These are phyloP conservation scores for Castor canadensis DNA, from an alignment of 2,113 vertebrate species.

Conservation along the genomic window DNA sequence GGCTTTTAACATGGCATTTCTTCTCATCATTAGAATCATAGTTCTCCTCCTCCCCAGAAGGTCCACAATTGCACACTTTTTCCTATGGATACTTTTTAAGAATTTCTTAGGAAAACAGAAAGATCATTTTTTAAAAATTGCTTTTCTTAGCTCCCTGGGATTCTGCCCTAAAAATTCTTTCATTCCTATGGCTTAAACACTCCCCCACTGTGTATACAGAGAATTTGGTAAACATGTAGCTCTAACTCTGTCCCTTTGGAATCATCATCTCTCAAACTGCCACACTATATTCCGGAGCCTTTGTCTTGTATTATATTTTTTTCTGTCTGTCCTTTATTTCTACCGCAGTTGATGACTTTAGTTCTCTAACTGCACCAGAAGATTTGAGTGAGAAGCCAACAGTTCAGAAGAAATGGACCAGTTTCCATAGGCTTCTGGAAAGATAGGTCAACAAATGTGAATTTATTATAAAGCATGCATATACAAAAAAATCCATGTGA, in stretches of 20 bases:
- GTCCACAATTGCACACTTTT: background rate
- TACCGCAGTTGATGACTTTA: background rate
- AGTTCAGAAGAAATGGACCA: slow-evolving; percentile 30
- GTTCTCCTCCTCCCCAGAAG: background rate
- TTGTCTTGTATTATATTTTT: background rate
- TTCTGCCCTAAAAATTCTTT: background rate
- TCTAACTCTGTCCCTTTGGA: background rate
- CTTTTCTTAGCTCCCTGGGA: background rate
- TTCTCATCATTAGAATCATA: background rate
- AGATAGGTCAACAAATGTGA: slow-evolving; percentile 2
- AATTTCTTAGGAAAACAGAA: slow-evolving; percentile 14
- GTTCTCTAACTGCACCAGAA: background rate
- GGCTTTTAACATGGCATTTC: background rate
- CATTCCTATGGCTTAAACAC: background rate
- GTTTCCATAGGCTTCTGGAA: slow-evolving; percentile 12
- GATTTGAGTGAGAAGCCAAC: slow-evolving; percentile 18
- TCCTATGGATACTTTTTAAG: background rate
- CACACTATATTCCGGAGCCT: background rate
- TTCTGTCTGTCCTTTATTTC: background rate
- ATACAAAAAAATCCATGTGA: slow-evolving; percentile 26
- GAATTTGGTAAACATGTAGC: background rate
- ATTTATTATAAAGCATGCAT: slow-evolving; percentile 56
- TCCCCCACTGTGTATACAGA: background rate
- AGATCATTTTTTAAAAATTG: background rate
- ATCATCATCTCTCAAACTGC: background rate